Evolutionary conservation across 2,113 vertebrate genomes (phyloP).

Genomic region (Oostethus manadensis): DNA sequence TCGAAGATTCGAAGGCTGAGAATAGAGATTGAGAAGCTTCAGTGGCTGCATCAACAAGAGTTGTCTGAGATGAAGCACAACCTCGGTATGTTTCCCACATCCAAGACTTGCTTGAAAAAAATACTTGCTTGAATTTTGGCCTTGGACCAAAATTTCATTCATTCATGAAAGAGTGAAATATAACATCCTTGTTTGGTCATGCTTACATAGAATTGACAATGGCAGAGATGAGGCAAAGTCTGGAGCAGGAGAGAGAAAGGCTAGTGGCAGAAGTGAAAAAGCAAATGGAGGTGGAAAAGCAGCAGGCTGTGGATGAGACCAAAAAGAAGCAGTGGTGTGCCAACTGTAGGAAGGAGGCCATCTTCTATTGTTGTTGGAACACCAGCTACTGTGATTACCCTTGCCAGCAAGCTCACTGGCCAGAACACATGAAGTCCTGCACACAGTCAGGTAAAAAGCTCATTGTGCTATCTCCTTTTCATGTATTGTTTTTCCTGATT

Average conservation of each 20-base stretch:
- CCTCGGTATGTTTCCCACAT: slow-evolving; percentile 73
- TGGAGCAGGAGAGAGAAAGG: slow-evolving; percentile 91
- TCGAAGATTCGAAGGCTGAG: slow-evolving; percentile 88
- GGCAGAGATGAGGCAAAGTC: slow-evolving; percentile 97
- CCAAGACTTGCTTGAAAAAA: background rate
- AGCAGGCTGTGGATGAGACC: slow-evolving; percentile 92
- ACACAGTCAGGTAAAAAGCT: slow-evolving; percentile 87
- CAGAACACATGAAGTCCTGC: slow-evolving; percentile 97
- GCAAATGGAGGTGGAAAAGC: slow-evolving; percentile 89
- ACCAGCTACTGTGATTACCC: slow-evolving; percentile 98
- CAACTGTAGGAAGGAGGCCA: slow-evolving; percentile 95
- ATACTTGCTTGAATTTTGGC: background rate
- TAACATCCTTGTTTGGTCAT: background rate
- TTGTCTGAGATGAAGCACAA: slow-evolving; percentile 98
- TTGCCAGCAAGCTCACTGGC: slow-evolving; percentile 97
- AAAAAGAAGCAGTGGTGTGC: slow-evolving; percentile 99
- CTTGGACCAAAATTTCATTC: background rate
- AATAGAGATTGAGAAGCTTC: slow-evolving; percentile 96
- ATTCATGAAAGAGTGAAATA: background rate
- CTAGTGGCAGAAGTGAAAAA: slow-evolving; percentile 93
- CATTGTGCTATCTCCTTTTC: background rate
- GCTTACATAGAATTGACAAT: slow-evolving; percentile 84
- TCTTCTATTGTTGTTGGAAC: slow-evolving; percentile 98
- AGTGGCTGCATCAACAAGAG: slow-evolving; percentile 96
- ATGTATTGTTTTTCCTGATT: background rate